Conservation (phyloP, 2,888 invertebrate species). For the Leptinotarsa rubiginosa region DNA sequence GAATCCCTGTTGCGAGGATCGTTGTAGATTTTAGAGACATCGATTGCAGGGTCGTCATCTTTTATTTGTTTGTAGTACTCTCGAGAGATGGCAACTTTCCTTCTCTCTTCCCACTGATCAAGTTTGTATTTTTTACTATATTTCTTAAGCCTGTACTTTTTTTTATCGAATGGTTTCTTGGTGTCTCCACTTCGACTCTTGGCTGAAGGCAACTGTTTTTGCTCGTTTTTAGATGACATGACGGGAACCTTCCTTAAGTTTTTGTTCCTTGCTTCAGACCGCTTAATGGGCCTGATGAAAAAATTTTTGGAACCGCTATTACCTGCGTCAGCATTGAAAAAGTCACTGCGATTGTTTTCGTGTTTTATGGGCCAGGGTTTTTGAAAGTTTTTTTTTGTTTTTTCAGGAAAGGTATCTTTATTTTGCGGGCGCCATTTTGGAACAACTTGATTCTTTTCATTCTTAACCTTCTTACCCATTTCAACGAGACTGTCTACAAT, state of each 20-base stretch:
- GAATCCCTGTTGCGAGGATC: conserved; percentile 50
- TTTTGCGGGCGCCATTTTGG: conserved; percentile 35
- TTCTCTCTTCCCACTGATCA: conserved; percentile 76
- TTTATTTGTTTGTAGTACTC: conserved; percentile 72
- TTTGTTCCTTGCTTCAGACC: neutral
- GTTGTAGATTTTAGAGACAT: conserved; percentile 68
- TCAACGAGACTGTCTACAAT: conserved; percentile 25
- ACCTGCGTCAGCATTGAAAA: conserved; percentile 26
- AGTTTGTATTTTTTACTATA: conserved; percentile 79
- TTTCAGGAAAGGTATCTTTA: conserved; percentile 41
- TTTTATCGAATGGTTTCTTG: conserved; percentile 77
- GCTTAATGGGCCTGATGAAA: conserved; percentile 25
- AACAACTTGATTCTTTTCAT: conserved; percentile 24
- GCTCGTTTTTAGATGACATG: neutral
- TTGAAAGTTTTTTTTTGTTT: conserved; percentile 18
- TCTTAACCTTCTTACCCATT: conserved; percentile 32
- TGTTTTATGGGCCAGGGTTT: conserved; percentile 22
- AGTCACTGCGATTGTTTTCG: conserved; percentile 26
- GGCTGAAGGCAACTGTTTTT: neutral
- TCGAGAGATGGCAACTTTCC: conserved; percentile 71
- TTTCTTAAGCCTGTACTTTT: conserved; percentile 74
- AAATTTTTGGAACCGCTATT: conserved; percentile 31
- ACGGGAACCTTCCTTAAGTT: neutral
- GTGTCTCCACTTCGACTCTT: neutral
- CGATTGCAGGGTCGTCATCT: conserved; percentile 63